phyloP scores from a whole-genome alignment of 1,140 invertebrate species.

The Rhyzopertha dominica region DNA sequence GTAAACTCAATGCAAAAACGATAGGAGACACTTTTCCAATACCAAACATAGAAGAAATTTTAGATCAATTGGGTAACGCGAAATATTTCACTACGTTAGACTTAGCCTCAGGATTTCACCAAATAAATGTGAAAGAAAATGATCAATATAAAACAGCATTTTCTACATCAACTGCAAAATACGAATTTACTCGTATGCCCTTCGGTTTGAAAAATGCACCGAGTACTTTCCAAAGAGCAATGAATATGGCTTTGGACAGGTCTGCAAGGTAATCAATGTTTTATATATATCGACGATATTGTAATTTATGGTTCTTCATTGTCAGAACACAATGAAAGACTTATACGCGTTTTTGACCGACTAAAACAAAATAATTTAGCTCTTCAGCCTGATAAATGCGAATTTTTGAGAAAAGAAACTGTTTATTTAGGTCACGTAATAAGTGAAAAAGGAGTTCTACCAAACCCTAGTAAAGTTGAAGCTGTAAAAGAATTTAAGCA shows the following conservation, averaged over 20 bases:
- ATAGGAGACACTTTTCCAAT: slow-evolving; percentile 47
- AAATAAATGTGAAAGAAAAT: slow-evolving; percentile 44
- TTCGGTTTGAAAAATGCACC: slow-evolving; percentile 38
- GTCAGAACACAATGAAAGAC: slow-evolving; percentile 35
- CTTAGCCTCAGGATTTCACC: slow-evolving; percentile 48
- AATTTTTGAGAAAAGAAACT: slow-evolving; percentile 29
- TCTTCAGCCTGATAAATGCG: slow-evolving; percentile 27
- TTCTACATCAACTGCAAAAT: slow-evolving; percentile 34
- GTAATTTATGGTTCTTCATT: slow-evolving; percentile 30
- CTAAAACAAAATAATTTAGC: slow-evolving; percentile 25
- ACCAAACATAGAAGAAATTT: slow-evolving; percentile 49
- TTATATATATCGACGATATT: slow-evolving; percentile 33
- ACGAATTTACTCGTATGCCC: slow-evolving; percentile 33
- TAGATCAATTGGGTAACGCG: slow-evolving; percentile 45
- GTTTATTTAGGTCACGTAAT: slow-evolving; percentile 33
- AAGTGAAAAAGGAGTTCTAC: slow-evolving; percentile 13
- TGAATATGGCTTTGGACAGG: slow-evolving; percentile 37
- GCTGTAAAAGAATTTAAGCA: slow-evolving; percentile 26
- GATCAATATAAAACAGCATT: slow-evolving; percentile 47
- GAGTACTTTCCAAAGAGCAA: slow-evolving; percentile 35
- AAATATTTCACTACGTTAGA: slow-evolving; percentile 50
- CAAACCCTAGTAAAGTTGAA: slow-evolving; percentile 28
- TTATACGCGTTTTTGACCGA: slow-evolving; percentile 9
- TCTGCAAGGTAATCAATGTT: slow-evolving; percentile 4
- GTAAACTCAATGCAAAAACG: slow-evolving; percentile 39